Evolutionary conservation across 1,140 invertebrate genomes (phyloP).

Genomic region (Cryptotermes secundus): DNA sequence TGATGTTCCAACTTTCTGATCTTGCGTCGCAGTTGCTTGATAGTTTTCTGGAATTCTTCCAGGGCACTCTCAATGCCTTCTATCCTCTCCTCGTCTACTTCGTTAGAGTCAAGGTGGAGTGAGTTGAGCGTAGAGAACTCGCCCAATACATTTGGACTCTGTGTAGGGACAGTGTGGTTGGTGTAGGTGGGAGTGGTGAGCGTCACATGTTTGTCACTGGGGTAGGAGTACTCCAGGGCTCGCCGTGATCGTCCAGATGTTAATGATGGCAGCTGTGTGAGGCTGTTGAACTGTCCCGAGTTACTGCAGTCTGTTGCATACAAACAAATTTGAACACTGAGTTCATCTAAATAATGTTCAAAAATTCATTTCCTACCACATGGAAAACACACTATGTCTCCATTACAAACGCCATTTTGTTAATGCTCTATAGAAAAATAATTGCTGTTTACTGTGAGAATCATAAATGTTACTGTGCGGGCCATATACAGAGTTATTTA

Average conservation of each 20-base stretch:
- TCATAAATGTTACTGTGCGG: no score
- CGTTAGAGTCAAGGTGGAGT: constrained; percentile 28
- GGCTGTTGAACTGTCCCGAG: constrained; percentile 42
- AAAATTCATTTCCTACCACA: no score
- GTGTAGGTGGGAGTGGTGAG: not conserved
- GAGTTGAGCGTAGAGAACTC: not conserved
- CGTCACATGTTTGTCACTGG: constrained; percentile 29
- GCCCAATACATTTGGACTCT: not conserved
- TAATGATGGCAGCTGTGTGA: constrained; percentile 42
- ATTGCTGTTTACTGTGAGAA: no score
- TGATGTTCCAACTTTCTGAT: constrained; percentile 53
- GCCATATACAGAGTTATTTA: no score
- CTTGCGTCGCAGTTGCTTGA: constrained; percentile 54
- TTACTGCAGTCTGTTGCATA: constrained; percentile 45
- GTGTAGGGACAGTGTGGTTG: not conserved
- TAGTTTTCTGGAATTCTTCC: constrained; percentile 54
- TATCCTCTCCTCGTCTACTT: constrained; percentile 54
- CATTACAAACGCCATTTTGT: no score
- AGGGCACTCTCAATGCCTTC: constrained; percentile 58
- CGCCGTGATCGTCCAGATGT: constrained; percentile 43
- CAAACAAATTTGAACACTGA: no score
- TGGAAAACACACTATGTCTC: no score
- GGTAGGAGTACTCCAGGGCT: constrained; percentile 39
- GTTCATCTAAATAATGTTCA: no score
- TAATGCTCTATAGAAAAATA: no score